Conservation (phyloP, 1,140 invertebrate species). For the Gryon sp. region DNA sequence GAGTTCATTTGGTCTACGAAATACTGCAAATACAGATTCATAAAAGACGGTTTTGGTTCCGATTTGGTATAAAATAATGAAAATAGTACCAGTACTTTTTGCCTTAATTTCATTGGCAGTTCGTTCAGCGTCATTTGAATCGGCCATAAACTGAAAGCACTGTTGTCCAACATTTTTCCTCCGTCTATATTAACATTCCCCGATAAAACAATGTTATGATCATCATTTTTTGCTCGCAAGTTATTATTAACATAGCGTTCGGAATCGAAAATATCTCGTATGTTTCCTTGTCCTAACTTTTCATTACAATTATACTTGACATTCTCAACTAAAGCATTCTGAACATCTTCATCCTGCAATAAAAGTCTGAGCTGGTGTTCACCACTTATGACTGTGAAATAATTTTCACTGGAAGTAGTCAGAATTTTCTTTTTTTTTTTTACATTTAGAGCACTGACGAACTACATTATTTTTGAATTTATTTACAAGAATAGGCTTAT, state of each 20-base stretch:
- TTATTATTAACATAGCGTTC: conserved; percentile 28
- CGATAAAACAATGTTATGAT: conserved; percentile 20
- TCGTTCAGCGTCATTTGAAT: conserved; percentile 47
- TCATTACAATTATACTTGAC: neutral
- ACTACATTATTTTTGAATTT: neutral
- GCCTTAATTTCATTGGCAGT: neutral
- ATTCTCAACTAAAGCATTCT: neutral
- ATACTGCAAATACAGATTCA: conserved; percentile 56
- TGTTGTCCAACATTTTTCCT: conserved; percentile 39
- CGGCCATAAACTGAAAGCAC: conserved; percentile 50
- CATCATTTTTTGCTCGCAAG: conserved; percentile 15
- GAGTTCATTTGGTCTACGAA: conserved; percentile 41
- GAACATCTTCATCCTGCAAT: neutral
- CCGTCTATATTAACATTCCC: conserved; percentile 55
- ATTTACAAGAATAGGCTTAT: neutral
- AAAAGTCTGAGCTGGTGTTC: neutral
- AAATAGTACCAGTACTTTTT: neutral
- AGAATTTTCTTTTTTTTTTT: neutral
- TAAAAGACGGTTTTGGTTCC: conserved; percentile 53
- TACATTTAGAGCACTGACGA: conserved; percentile 1
- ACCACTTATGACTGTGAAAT: neutral
- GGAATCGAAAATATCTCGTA: conserved; percentile 16
- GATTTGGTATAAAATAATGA: conserved; percentile 28
- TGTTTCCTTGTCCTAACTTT: conserved; percentile 4
- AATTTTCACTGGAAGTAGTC: neutral